Evolutionary conservation across 2,888 invertebrate species (phyloP).

Genomic region (Flexamia atlantica): DNA sequence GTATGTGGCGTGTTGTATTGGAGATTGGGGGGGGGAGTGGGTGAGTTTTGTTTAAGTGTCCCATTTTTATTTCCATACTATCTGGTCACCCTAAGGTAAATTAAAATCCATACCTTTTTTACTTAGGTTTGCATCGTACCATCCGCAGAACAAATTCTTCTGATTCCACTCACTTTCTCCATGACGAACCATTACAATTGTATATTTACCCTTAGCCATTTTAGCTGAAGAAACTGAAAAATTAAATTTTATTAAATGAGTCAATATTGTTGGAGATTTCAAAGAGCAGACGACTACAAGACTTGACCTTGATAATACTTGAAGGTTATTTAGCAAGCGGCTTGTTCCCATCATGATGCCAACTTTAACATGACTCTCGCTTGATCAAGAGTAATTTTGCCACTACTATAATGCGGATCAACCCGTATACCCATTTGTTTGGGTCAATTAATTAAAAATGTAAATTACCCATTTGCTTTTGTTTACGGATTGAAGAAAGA

Average conservation of each 20-base stretch:
- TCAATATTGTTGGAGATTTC: not conserved
- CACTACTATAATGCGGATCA: too few relatives aligned
- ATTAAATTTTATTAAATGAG: not conserved
- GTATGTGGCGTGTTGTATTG: too few relatives aligned
- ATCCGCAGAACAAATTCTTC: slow-evolving; percentile 85
- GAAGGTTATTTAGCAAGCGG: slow-evolving; percentile 19
- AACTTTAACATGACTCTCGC: too few relatives aligned
- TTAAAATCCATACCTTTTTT: slow-evolving; percentile 80
- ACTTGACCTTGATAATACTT: slow-evolving; percentile 22
- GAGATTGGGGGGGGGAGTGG: too few relatives aligned
- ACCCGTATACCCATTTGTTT: too few relatives aligned
- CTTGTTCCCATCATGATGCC: not conserved
- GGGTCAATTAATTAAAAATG: too few relatives aligned
- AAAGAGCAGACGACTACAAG: not conserved
- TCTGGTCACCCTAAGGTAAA: too few relatives aligned
- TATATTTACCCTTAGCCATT: slow-evolving; percentile 75
- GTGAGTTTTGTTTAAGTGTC: too few relatives aligned
- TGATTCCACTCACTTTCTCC: slow-evolving; percentile 88
- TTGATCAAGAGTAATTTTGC: too few relatives aligned
- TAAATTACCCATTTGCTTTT: too few relatives aligned
- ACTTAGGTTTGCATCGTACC: slow-evolving; percentile 84
- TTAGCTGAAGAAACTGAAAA: slow-evolving; percentile 67
- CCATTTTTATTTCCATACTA: too few relatives aligned
- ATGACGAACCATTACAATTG: slow-evolving; percentile 86
- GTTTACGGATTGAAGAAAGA: too few relatives aligned